These are phyloP conservation scores for Drosophila yakuba DNA, from an alignment of 1,140 invertebrate species.

Conservation along the genomic window DNA sequence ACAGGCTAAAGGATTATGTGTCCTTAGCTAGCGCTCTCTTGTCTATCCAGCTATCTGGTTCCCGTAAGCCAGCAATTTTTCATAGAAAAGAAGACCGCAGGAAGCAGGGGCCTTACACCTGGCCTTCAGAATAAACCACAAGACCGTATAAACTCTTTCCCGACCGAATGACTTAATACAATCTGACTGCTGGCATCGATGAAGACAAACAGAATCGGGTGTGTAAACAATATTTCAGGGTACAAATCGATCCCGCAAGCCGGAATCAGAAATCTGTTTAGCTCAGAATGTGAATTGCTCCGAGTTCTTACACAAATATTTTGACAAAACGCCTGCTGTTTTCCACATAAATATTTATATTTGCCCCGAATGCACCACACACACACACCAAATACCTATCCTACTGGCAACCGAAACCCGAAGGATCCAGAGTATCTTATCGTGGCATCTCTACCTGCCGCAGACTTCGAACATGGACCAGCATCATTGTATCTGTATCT, in stretches of 20 bases:
- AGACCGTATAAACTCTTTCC: constrained; percentile 27
- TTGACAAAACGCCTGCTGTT: constrained; percentile 83
- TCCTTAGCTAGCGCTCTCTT: constrained; percentile 12
- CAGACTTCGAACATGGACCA: constrained; percentile 46
- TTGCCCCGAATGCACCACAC: constrained; percentile 50
- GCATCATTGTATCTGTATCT: constrained; percentile 36
- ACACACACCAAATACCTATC: constrained; percentile 14
- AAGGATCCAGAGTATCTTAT: constrained; percentile 52
- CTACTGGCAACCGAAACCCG: background rate
- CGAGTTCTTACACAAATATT: constrained; percentile 74
- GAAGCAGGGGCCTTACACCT: constrained; percentile 34
- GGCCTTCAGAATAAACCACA: constrained; percentile 21
- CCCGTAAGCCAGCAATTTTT: constrained; percentile 64
- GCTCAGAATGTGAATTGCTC: constrained; percentile 34
- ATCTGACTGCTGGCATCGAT: constrained; percentile 45
- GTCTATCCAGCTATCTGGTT: constrained; percentile 1
- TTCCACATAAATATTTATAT: constrained; percentile 83
- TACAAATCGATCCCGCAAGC: constrained; percentile 55
- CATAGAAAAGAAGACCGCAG: constrained; percentile 28
- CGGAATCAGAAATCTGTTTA: constrained; percentile 56
- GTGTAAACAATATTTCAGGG: constrained; percentile 70
- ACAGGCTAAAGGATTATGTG: constrained; percentile 67
- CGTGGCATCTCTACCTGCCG: constrained; percentile 73
- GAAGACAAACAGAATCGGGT: constrained; percentile 66
- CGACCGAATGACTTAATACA: constrained; percentile 37